Evolutionary conservation across 2,113 vertebrate genomes (phyloP), one percentile per base, ranked within the genome.

Genomic region (Prionailurus viverrinus): DNA sequence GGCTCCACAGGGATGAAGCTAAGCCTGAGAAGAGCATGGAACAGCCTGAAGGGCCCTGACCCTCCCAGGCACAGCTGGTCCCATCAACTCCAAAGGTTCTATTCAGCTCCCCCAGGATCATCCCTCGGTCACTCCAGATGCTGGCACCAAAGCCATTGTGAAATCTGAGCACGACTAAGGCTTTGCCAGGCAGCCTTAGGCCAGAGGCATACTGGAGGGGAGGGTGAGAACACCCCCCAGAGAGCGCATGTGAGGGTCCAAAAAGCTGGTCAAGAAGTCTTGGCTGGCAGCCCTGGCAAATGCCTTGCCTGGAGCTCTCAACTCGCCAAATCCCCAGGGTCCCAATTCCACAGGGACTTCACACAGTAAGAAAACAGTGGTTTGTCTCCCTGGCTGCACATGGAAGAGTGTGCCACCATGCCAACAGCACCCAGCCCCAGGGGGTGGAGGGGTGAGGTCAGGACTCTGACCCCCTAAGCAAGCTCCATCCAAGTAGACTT

Each of bases 81-180:
- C 8, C 39, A 84, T 45, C 65, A 83, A 74, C 74, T 95, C 82
- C 69, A 78, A 91, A 9, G 61, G 74, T 69, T 80, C 91, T 87
- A 68, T 88, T 74, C 88, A 80, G 82, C 61, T 82, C 21, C 95
- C 92, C 97, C 48, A 94, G 78, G 95, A 94, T 93, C 92, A 94
- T 51, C 95, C 89, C 68, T 1, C 0, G 88, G 95, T 98, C 96
- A 96, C 0, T 92, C 91, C 96, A 96, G 93, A 96, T 68, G 96
- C 86, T 19, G 14, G 91, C 97, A 90, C 9, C 0, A 89, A 96
- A 96, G 84, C 94, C 1, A 96, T 7, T 55, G 91, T 78, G 97
- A 97, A 98, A 86, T 95, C 51, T 79, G 97, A 98, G 97, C 89
- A 94, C 97, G 89, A 94, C 92, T 81, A 95, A 92, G 95, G 89